phyloP scores from a whole-genome alignment of 1,140 invertebrate species.

The Aphis craccivora region DNA sequence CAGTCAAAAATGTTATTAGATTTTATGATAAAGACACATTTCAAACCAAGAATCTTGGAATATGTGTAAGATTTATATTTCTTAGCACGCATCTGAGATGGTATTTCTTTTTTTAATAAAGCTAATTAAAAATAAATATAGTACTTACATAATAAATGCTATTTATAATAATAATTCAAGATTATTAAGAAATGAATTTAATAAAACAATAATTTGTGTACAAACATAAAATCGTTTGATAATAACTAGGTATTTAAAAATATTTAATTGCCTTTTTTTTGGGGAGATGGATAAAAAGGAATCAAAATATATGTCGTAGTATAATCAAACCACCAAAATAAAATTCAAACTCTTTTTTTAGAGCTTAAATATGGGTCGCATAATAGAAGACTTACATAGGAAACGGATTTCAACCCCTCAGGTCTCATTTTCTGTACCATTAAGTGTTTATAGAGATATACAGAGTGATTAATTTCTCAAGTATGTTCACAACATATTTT shows the following conservation, averaged over 20 bases:
- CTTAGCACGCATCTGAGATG: background rate
- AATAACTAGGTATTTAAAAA: background rate
- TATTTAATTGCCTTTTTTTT: background rate
- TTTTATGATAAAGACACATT: background rate
- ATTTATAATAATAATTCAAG: background rate
- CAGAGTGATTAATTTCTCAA: slow-evolving; percentile 6
- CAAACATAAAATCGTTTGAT: background rate
- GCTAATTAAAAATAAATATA: background rate
- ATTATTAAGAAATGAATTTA: background rate
- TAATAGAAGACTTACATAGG: background rate
- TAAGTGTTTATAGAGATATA: background rate
- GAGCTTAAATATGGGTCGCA: background rate
- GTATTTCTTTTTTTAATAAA: background rate
- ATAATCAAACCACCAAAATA: background rate
- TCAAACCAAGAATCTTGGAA: background rate
- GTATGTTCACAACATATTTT: background rate
- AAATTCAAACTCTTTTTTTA: background rate
- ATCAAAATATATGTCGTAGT: background rate
- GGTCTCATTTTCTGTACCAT: background rate
- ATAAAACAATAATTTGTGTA: background rate
- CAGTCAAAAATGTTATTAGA: background rate
- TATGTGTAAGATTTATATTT: background rate
- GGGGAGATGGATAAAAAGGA: background rate
- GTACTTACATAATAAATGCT: background rate
- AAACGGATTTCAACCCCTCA: background rate